A percentile compares a stretch with the other conserved stretches of the same genome.
These are phyloP conservation scores for Plutomurus gul DNA, from an alignment of 1,140 invertebrate species.

Conservation along the genomic window DNA sequence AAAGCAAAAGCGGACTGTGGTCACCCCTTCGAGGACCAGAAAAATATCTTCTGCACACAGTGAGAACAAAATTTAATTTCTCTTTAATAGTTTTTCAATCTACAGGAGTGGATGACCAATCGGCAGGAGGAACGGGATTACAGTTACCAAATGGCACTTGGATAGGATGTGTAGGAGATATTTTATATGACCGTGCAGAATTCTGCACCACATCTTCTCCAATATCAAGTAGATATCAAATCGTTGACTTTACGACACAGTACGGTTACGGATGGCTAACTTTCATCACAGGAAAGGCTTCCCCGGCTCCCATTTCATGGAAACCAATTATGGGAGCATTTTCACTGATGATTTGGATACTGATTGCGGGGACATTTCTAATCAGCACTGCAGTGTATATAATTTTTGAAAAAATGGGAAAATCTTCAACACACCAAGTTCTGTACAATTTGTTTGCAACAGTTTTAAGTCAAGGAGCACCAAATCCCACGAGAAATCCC, in stretches of 20 bases:
- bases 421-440: neutral
- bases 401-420: neutral
- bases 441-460: neutral
- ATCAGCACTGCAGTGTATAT: neutral
- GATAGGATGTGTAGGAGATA: neutral
- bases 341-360: neutral
- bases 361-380: neutral
- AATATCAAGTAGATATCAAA: neutral
- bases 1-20: neutral
- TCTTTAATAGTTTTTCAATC: neutral
- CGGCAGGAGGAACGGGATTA: constrained; percentile 6
- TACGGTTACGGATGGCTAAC: constrained; percentile 8
- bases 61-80: neutral
- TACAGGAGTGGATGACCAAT: neutral
- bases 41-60: neutral
- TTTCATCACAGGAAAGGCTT: neutral
- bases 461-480: neutral
- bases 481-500: neutral
- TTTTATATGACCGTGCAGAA: constrained; percentile 11
- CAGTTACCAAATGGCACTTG: constrained; percentile 3
- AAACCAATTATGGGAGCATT: constrained; percentile 5
- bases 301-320: neutral
- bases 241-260: neutral
- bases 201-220: neutral
- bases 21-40: neutral